A percentile compares a stretch with the other conserved stretches of the same genome.
Conservation (phyloP, 2,888 invertebrate species). For the Andrena haemorrhoa region DNA sequence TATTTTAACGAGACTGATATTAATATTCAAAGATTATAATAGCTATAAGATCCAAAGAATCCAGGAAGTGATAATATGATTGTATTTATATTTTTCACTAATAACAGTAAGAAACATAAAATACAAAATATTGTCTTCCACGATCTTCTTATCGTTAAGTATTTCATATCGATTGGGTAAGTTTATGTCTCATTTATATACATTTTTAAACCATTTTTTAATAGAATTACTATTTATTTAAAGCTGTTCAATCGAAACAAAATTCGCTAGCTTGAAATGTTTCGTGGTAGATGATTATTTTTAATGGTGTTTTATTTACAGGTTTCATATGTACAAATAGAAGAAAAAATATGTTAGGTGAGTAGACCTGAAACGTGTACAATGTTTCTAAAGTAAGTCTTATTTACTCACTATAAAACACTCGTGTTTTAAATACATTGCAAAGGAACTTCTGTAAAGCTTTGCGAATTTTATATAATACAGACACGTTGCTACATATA, state of each 20-base stretch:
- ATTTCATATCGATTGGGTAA: slow-evolving; percentile 29
- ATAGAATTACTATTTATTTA: background rate
- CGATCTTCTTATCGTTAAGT: background rate
- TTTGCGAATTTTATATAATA: slow-evolving; percentile 21
- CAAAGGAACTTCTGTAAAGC: slow-evolving; percentile 24
- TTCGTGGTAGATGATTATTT: slow-evolving; percentile 6
- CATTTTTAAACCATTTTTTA: slow-evolving; percentile 5
- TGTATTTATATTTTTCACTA: slow-evolving; percentile 4
- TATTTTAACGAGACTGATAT: slow-evolving; percentile 13
- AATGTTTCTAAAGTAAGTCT: slow-evolving; percentile 41
- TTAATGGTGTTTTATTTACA: slow-evolving; percentile 35
- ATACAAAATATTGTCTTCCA: background rate
- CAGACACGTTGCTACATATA: slow-evolving; percentile 4
- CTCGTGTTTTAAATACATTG: slow-evolving; percentile 27
- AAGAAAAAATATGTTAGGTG: slow-evolving; percentile 42
- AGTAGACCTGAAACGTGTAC: slow-evolving; percentile 39
- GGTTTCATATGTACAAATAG: slow-evolving; percentile 44
- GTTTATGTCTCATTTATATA: background rate
- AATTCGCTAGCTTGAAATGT: background rate
- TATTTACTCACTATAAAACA: slow-evolving; percentile 8
- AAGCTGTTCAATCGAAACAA: background rate
- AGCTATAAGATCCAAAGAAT: background rate
- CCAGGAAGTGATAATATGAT: slow-evolving; percentile 8
- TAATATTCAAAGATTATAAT: background rate
- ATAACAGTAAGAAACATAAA: background rate